A percentile compares a stretch with the other conserved stretches of the same genome.
phyloP scores from a whole-genome alignment of 2,888 invertebrate genomes.

The Nebria salina region DNA sequence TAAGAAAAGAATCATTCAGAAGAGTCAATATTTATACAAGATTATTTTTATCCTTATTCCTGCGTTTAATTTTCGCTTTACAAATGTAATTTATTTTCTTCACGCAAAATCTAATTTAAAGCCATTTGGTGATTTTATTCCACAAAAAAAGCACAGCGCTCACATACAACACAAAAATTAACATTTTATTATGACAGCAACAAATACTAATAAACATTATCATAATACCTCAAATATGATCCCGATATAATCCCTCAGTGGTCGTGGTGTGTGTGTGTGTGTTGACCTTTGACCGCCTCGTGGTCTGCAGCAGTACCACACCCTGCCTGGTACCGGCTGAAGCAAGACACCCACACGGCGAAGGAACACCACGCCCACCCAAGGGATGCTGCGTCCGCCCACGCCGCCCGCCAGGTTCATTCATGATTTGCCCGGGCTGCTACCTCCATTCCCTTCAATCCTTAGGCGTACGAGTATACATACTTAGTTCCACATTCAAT shows the following conservation, averaged over 20 bases:
- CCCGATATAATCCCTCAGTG: neutral
- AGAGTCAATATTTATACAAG: too few relatives aligned
- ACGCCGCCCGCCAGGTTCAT: conserved; percentile 51
- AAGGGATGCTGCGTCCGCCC: conserved; percentile 47
- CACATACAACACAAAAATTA: neutral
- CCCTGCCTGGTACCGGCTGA: conserved; percentile 43
- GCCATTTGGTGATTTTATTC: neutral
- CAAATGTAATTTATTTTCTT: too few relatives aligned
- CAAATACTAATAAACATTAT: neutral
- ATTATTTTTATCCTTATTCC: too few relatives aligned
- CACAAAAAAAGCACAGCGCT: neutral
- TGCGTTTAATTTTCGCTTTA: too few relatives aligned
- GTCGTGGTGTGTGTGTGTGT: neutral
- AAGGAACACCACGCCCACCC: conserved; percentile 38
- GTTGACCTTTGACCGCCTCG: conserved; percentile 34
- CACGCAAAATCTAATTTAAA: neutral
- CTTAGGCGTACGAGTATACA: neutral
- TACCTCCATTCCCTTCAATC: conserved; percentile 2
- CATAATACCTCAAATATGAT: conserved; percentile 13
- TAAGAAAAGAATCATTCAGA: too few relatives aligned
- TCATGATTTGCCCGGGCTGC: conserved; percentile 54
- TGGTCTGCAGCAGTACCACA: conserved; percentile 45
- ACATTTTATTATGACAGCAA: neutral
- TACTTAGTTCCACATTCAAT: neutral
- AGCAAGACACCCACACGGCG: conserved; percentile 52